Conservation (phyloP, 37 sponge, comb jelly and placozoan species). For the Petrosia ficiformis region DNA sequence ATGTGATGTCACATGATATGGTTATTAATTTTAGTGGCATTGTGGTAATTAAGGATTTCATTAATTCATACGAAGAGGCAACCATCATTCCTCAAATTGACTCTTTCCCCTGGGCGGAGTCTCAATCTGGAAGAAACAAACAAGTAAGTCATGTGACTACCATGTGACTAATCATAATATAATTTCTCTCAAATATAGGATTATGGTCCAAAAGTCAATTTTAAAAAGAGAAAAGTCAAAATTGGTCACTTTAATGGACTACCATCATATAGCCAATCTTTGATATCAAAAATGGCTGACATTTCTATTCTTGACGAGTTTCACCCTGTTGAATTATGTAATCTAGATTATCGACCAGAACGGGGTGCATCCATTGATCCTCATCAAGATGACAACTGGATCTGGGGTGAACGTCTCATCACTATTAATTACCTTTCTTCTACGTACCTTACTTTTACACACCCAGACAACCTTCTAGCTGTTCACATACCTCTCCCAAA, state of each 20-base stretch:
- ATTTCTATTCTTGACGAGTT: conserved; percentile 17
- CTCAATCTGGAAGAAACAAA: conserved; percentile 92
- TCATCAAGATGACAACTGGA: conserved; percentile 92
- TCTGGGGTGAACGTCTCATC: conserved; percentile 94
- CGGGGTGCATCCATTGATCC: conserved; percentile 91
- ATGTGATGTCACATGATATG: too few relatives aligned
- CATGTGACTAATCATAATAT: neutral
- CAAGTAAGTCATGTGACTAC: conserved; percentile 47
- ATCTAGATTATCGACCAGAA: conserved; percentile 81
- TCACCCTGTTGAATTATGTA: conserved; percentile 92
- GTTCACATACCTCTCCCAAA: conserved; percentile 74
- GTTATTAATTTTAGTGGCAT: conserved; percentile 62
- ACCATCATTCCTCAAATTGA: conserved; percentile 55
- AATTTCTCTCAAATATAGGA: conserved; percentile 45
- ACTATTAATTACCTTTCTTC: conserved; percentile 86
- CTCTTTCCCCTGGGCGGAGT: conserved; percentile 63
- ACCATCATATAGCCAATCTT: conserved; percentile 57
- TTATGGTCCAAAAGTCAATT: conserved; percentile 95
- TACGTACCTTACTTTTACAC: conserved; percentile 74
- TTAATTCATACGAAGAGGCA: conserved; percentile 64
- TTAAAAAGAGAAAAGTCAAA: conserved; percentile 85
- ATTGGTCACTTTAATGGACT: conserved; percentile 83
- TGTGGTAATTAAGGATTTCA: conserved; percentile 63
- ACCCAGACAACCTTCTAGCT: neutral
- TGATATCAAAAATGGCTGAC: conserved; percentile 48